These are phyloP conservation scores for Marmota flaviventris DNA, from an alignment of 2,113 vertebrate species.

Conservation along the genomic window DNA sequence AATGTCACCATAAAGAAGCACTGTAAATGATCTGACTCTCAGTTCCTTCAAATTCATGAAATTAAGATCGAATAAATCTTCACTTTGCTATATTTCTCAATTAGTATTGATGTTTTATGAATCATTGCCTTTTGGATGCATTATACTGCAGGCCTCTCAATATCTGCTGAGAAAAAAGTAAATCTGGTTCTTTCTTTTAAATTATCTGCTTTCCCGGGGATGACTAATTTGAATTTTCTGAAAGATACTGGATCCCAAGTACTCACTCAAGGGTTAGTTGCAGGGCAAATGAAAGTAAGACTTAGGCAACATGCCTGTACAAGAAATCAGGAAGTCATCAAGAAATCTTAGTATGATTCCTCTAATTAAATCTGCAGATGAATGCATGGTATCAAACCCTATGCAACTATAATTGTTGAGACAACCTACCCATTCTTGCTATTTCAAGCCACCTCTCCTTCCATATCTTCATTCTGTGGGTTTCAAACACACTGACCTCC, in stretches of 20 bases:
- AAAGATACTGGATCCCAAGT: neutral
- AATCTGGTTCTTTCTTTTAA: neutral
- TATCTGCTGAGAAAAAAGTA: neutral
- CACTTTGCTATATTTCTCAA: slow-evolving; percentile 60
- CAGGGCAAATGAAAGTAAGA: neutral
- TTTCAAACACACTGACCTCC: neutral
- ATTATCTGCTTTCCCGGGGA: neutral
- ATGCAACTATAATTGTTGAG: fast-evolving
- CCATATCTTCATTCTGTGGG: neutral
- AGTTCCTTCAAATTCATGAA: slow-evolving; percentile 37
- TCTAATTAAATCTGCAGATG: neutral
- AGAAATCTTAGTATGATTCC: neutral
- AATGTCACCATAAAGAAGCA: slow-evolving; percentile 73
- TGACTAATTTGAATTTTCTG: neutral
- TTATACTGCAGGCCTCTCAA: slow-evolving; percentile 18
- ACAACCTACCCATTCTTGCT: fast-evolving
- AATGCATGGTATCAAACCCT: neutral
- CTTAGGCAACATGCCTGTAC: neutral
- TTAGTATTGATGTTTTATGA: slow-evolving; percentile 68
- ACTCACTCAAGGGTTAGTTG: neutral
- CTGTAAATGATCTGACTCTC: slow-evolving; percentile 66
- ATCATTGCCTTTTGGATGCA: slow-evolving; percentile 36
- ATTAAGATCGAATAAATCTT: slow-evolving; percentile 68
- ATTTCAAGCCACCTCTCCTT: fast-evolving
- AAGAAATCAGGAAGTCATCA: neutral